Evolutionary conservation across 1,140 invertebrate species (phyloP).

Genomic region (Drosophila virilis): DNA sequence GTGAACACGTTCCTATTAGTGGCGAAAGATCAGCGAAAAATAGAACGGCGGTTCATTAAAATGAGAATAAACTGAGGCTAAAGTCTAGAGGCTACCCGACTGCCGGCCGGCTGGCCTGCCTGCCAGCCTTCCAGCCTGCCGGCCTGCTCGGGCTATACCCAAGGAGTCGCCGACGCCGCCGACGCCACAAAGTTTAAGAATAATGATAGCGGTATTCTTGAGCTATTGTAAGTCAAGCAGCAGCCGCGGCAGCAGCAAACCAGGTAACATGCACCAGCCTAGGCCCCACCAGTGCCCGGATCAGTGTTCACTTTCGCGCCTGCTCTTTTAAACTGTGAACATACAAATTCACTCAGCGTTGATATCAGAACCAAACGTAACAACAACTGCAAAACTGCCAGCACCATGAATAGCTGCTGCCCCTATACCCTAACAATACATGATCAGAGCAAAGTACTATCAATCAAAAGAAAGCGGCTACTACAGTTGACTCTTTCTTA

Average conservation of each 20-base stretch:
- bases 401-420: neutral
- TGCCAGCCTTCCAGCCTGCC: neutral
- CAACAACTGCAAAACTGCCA: conserved; percentile 47
- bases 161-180: conserved; percentile 55
- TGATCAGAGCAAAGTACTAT: too few species aligned
- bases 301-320: conserved; percentile 79
- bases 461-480: too few species aligned
- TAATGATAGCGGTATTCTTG: conserved; percentile 84
- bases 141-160: conserved; percentile 26
- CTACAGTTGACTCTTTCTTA: too few species aligned
- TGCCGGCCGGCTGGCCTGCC: conserved; percentile 1
- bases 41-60: conserved; percentile 84
- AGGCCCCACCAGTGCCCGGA: conserved; percentile 8
- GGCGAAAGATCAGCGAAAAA: conserved; percentile 84
- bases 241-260: conserved; percentile 32
- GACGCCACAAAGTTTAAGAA: conserved; percentile 69
- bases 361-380: conserved; percentile 69
- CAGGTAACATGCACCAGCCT: conserved; percentile 35
- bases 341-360: conserved; percentile 84
- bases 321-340: conserved; percentile 83
- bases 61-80: conserved; percentile 64
- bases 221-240: conserved; percentile 76
- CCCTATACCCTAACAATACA: conserved; percentile 21
- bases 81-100: conserved; percentile 32
- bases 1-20: conserved; percentile 83